These are phyloP conservation scores for Podarcis raffonei DNA, from an alignment of 2,113 vertebrate species.

Conservation along the genomic window DNA sequence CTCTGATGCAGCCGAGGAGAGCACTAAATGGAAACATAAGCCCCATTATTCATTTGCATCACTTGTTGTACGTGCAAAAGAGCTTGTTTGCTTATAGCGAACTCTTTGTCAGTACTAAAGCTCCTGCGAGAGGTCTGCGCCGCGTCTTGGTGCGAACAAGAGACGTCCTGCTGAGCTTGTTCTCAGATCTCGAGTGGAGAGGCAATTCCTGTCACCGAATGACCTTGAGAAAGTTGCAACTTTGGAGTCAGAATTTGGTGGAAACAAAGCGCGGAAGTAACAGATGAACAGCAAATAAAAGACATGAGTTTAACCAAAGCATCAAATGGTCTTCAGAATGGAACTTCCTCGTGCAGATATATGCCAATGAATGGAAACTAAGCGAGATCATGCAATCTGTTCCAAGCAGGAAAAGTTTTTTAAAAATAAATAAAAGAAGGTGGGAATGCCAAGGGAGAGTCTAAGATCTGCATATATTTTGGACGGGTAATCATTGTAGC, in stretches of 20 bases:
- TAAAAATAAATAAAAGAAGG: background rate
- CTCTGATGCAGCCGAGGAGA: background rate
- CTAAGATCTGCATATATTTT: constrained; percentile 24
- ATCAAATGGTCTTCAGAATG: background rate
- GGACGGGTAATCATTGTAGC: no score
- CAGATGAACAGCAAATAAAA: background rate
- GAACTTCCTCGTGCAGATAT: background rate
- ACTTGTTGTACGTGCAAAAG: background rate
- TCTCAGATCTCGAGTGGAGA: background rate
- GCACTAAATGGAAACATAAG: background rate
- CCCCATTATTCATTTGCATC: background rate
- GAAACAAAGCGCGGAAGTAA: background rate
- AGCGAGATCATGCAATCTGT: constrained; percentile 44
- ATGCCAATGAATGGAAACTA: constrained; percentile 49
- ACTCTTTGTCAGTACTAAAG: background rate
- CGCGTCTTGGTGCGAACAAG: background rate
- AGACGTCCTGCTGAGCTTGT: no score
- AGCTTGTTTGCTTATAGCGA: background rate
- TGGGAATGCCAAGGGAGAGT: constrained; percentile 37
- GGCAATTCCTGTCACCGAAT: background rate
- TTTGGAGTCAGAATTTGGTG: background rate
- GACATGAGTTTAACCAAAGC: background rate
- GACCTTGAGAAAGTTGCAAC: background rate
- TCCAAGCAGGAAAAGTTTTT: constrained; percentile 24
- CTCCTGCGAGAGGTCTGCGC: background rate